Conservation (phyloP, 1,140 invertebrate species). For the Manduca sexta region DNA sequence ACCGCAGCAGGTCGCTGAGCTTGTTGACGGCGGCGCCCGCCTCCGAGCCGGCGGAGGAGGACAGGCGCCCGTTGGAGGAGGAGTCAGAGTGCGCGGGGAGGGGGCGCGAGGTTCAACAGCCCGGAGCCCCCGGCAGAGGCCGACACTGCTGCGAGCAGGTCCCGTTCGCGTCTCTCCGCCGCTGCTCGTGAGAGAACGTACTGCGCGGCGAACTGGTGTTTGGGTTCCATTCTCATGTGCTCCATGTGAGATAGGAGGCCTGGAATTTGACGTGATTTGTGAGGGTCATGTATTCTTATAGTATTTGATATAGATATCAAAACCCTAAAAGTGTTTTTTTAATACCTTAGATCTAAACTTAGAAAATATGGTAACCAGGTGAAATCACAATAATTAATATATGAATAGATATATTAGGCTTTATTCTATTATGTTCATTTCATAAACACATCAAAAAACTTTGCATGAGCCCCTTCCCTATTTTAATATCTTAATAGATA, state of each 20-base stretch:
- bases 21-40: constrained; percentile 82
- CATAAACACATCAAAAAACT: too few species aligned
- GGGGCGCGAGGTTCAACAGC: constrained; percentile 76
- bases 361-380: too few species aligned
- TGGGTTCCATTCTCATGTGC: constrained; percentile 97
- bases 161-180: constrained; percentile 89
- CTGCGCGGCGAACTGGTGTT: constrained; percentile 95
- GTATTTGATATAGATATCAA: too few species aligned
- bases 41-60: constrained; percentile 86
- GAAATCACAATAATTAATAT: too few species aligned
- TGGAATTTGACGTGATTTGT: constrained; percentile 54
- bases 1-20: constrained; percentile 79
- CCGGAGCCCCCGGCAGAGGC: constrained; percentile 75
- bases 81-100: constrained; percentile 89
- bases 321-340: too few species aligned
- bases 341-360: too few species aligned
- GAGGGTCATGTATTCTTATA: too few species aligned
- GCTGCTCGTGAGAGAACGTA: constrained; percentile 93
- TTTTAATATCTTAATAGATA: too few species aligned
- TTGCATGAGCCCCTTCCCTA: too few species aligned
- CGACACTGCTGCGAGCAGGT: constrained; percentile 83
- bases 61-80: constrained; percentile 83
- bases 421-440: too few species aligned
- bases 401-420: too few species aligned
- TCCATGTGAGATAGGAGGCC: constrained; percentile 95